Evolutionary conservation across 2,113 vertebrate genomes (phyloP).

Genomic region (Pongo pygmaeus): DNA sequence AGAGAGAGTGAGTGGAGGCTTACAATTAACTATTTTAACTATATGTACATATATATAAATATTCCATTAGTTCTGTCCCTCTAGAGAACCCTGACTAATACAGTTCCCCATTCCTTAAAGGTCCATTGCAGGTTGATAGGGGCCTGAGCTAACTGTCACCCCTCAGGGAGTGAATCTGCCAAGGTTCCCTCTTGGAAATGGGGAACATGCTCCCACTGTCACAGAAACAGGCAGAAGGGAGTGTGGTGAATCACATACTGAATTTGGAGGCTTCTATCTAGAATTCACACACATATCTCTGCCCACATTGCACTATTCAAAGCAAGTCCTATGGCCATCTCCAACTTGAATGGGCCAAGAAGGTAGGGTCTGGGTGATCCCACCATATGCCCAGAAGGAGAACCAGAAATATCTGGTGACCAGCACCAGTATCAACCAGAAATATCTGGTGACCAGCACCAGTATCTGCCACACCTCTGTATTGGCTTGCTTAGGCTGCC

Average conservation of each 20-base stretch:
- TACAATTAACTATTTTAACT: no score
- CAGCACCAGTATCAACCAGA: background rate
- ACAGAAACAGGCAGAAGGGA: background rate
- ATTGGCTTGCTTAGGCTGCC: rapidly evolving
- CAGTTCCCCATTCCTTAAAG: background rate
- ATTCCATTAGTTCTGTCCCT: no score
- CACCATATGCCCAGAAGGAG: rapidly evolving
- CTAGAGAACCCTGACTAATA: no score
- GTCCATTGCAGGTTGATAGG: background rate
- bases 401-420: background rate
- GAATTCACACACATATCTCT: background rate
- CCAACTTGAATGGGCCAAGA: no score
- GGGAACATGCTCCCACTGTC: background rate
- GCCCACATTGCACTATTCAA: background rate
- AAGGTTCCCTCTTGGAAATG: background rate
- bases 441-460: background rate
- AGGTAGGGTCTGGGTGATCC: no score
- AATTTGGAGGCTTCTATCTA: background rate
- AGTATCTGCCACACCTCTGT: background rate
- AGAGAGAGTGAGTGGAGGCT: no score
- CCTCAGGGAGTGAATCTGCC: background rate
- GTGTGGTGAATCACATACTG: rapidly evolving
- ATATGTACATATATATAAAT: no score
- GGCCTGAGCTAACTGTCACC: background rate
- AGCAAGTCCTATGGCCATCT: background rate